Conservation (phyloP, 53 echinoderm and acorn worm genomes). For the Astropecten irregularis region DNA sequence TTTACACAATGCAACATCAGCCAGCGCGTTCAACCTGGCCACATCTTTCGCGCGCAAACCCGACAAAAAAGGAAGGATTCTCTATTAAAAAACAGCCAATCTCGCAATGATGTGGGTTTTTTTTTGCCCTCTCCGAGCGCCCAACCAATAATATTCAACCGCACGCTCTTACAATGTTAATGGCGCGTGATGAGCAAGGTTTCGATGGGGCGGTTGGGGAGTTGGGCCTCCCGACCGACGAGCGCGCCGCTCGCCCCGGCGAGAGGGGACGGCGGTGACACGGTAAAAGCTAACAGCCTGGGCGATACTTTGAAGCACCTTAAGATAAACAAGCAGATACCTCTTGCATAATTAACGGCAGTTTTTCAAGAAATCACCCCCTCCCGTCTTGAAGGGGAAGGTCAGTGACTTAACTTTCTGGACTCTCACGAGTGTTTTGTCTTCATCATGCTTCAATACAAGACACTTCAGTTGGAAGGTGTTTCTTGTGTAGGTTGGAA, state of each 20-base stretch:
- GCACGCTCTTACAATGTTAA: slow-evolving; percentile 32
- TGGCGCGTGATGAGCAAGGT: slow-evolving; percentile 46
- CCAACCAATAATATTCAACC: neutral
- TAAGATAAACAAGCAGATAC: neutral
- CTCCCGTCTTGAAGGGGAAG: too few species aligned
- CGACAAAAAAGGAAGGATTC: neutral
- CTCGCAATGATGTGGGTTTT: neutral
- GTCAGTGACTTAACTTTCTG: too few species aligned
- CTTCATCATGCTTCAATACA: too few species aligned
- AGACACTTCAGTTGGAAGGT: too few species aligned
- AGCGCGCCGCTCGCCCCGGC: neutral
- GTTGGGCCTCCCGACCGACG: neutral
- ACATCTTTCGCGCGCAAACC: neutral
- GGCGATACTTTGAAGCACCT: neutral
- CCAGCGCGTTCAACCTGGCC: neutral
- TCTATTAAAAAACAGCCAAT: neutral
- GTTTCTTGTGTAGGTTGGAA: too few species aligned
- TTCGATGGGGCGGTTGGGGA: slow-evolving; percentile 12
- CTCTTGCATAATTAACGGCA: slow-evolving; percentile 25
- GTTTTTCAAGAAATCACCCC: neutral
- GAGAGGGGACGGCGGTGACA: neutral
- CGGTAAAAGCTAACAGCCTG: neutral
- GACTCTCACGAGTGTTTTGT: too few species aligned
- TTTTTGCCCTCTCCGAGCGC: neutral
- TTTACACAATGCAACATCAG: neutral